Base-by-base conservation (phyloP, 2,113 vertebrate genomes). In the Pygoscelis antarcticus region DNA sequence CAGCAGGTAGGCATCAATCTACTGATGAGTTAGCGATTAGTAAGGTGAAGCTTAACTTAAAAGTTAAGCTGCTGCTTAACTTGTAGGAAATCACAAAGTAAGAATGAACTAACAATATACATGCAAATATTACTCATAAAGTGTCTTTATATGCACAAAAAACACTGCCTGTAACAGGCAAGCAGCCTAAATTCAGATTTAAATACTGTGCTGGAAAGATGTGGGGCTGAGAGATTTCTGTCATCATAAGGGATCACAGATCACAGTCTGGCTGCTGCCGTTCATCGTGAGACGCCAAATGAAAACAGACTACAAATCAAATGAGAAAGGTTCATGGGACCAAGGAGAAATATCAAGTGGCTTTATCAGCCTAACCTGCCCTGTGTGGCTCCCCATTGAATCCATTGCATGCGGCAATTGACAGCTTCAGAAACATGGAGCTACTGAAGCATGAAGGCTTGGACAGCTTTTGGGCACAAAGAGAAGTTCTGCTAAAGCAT, bases 251-350 rank as follows among this genome's bases (percentile, higher is more conserved):
- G 23, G 21, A 29, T 88, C n/a, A 27, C 18, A 49, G 42, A 71
- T n/a, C 30, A 21, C 29, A 66, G 34, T 40, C n/a, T n/a, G 36
- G 0, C 40, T 90, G 11, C 64, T 84, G 44, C 26, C 0, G 0
- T 64, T 79, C 36, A 12, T 42, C 54, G 19, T 12, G 40, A 90
- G 57, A 38, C 32, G 60, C 3, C 11, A 44, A 76, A 72, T 51
- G 38, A 55, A 85, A 83, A 46, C 8, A 72, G 64, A 17, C 49
- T 54, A 5, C 34, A 72, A 79, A 90, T 46, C 61, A 40, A 3
- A 1, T 75, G 30, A 62, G 69, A 66, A 52, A 74, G 1, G 3
- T 49, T 61, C 25, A 19, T 36, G 32, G 7, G 21, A 40, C 47
- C 0, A 1, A 87, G 46, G 11, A 72, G 42, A 72, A 90, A 38